Base-by-base conservation (phyloP, 2,113 vertebrate genomes). In the Orycteropus afer region DNA sequence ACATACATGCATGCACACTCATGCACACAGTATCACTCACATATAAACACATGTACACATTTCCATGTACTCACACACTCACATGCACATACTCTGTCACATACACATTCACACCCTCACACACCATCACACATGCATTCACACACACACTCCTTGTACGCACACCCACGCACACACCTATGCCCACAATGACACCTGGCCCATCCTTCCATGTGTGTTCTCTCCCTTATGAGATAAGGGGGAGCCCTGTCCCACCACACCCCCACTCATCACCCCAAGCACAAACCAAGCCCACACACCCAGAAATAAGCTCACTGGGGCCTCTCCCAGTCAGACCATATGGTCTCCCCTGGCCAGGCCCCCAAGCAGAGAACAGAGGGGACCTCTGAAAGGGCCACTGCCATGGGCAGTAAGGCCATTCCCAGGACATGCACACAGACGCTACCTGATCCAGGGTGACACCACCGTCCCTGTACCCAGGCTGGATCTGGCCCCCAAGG, bases 161-260 rank as follows among this genome's bases (percentile, higher is more conserved):
- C n/a, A 10, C 45, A 37, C 32, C 3, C 13, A 17, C 9, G 11
- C 32, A 7, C 45, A 40, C 53, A 47, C 53, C 17, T 40, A 2
- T 2, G 23, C 17, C 12, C 2, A 3, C 37, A 0, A 4, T 4
- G 49, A 47, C 40, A 34, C 55, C 63, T 0, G 47, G 47, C 7
- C 47, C 74, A 9, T 13, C 7, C 45, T 27, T 2, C 51, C 32
- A 1, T 32, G 69, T 23, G 27, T 32, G 42, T 20, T 77, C 37
- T 5, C 74, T 47, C 42, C 40, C 53, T 27, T 14, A 34, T 1
- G 7, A 23, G 73, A 18, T 0, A 12, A 61, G 27, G 27, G 51
- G 17, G 42, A 2, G 25, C 80, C 59, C 53, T 20, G 29, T 29
- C 34, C 79, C 15, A 1, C 22, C 8, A 10, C 49, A 17, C 6